These are phyloP conservation scores for Sebastes trivittatus DNA, from an alignment of 2,797 vertebrate genomes.

Conservation along the genomic window DNA sequence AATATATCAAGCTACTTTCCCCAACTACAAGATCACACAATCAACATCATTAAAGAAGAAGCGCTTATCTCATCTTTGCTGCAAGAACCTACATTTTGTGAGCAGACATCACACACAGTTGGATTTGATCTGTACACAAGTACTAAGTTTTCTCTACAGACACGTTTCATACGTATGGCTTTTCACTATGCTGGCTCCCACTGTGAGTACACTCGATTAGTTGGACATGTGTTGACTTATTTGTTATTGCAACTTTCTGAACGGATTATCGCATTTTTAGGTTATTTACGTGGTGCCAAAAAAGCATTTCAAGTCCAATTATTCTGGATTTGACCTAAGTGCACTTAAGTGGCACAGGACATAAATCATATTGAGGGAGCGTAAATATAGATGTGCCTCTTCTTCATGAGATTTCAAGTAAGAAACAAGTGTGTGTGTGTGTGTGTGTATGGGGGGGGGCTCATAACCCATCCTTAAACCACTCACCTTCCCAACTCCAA, in stretches of 20 bases:
- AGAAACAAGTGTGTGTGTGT: slow-evolving; percentile 12
- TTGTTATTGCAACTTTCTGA: slow-evolving; percentile 60
- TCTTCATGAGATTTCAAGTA: slow-evolving; percentile 49
- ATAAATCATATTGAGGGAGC: slow-evolving; percentile 28
- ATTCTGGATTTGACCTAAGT: slow-evolving; percentile 74
- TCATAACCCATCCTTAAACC: slow-evolving; percentile 40
- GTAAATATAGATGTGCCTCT: slow-evolving; percentile 35
- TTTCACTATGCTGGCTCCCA: slow-evolving; percentile 67
- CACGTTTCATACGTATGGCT: slow-evolving; percentile 69
- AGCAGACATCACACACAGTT: slow-evolving; percentile 38
- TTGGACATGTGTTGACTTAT: slow-evolving; percentile 4
- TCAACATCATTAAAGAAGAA: slow-evolving; percentile 60
- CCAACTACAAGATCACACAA: slow-evolving; percentile 60
- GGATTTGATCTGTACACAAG: slow-evolving; percentile 40
- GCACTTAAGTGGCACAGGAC: slow-evolving; percentile 79
- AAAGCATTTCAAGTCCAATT: slow-evolving; percentile 45
- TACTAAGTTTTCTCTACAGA: slow-evolving; percentile 54
- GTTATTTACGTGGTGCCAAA: slow-evolving; percentile 31
- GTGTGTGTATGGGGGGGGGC: background rate
- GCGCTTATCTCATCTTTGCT: slow-evolving; percentile 36
- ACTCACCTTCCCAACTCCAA: slow-evolving; percentile 74
- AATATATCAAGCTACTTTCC: slow-evolving; percentile 75
- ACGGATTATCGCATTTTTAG: slow-evolving; percentile 4
- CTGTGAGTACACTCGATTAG: slow-evolving; percentile 19
- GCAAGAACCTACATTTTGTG: slow-evolving; percentile 43